Conservation (phyloP, 2,797 vertebrate genomes). For the Sebastes wilsoni region DNA sequence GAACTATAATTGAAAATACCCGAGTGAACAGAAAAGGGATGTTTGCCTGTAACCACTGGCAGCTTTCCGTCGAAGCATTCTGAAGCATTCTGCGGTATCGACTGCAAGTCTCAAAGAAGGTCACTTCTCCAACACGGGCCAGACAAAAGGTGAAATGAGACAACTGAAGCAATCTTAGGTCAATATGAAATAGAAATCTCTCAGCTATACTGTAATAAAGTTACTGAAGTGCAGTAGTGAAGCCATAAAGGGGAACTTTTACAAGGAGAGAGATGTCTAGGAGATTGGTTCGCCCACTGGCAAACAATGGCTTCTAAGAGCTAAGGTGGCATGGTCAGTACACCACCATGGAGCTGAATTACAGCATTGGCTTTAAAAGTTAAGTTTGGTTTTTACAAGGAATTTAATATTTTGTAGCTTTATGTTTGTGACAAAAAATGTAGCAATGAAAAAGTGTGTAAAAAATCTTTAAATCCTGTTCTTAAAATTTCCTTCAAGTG, state of each 20-base stretch:
- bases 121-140: conserved; percentile 92
- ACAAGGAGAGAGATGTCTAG: conserved; percentile 87
- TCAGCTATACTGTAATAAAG: conserved; percentile 96
- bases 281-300: conserved; percentile 85
- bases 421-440: background rate
- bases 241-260: conserved; percentile 91
- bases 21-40: conserved; percentile 77
- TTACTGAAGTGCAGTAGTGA: conserved; percentile 94
- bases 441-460: background rate
- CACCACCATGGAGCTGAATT: conserved; percentile 11
- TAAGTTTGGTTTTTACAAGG: conserved; percentile 5
- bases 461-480: background rate
- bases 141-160: conserved; percentile 98
- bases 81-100: conserved; percentile 88
- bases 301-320: conserved; percentile 64
- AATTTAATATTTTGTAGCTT: background rate
- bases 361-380: conserved; percentile 18
- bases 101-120: conserved; percentile 92
- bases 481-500: background rate
- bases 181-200: conserved; percentile 98
- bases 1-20: conserved; percentile 87
- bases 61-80: conserved; percentile 70
- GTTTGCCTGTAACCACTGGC: conserved; percentile 72
- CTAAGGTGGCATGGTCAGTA: conserved; percentile 48
- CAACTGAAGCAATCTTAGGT: conserved; percentile 98